Base-by-base conservation (phyloP, 2,113 vertebrate genomes). In the Lepus europaeus region DNA sequence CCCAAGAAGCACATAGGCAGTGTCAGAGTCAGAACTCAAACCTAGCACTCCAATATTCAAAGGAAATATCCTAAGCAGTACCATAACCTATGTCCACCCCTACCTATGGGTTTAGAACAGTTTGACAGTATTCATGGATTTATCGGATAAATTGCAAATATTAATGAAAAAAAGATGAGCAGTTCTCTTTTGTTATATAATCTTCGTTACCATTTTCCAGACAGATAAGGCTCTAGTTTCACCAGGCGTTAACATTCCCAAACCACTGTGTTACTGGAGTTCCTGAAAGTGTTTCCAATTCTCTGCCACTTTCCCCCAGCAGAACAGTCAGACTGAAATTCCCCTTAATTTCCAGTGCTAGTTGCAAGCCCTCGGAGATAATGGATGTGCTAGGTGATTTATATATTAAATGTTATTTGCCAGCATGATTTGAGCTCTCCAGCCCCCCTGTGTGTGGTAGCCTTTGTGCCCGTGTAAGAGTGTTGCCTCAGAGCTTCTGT, bases 301-400 rank as follows among this genome's bases (percentile, higher is more conserved):
- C 27, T 27, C 56, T 73, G 20, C 8, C 80, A 9, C 31, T 96
- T 94, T 91, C n/a, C 87, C 66, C n/a, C 69, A n/a, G 51, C 53
- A 79, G 31, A 94, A 53, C 2, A 69, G 51, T 51, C 8, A 76
- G 63, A 5, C 66, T 22, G 7, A 87, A 76, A 20, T 76, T 5
- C 56, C 84, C n/a, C 39, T 88, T 87, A 94, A 82, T 92, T 95
- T 91, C 49, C 82, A 68, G 69, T n/a, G 27, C 68, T 7, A 36
- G 74, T 87, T 94, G 96, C 79, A 96, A 83, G 19, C 59, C 91
- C 0, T 95, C 63, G 70, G 82, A 39, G 78, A 97, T 89, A 95
- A 91, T 2, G 85, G 86, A 91, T 16, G 33, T 23, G 84, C 4
- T 77, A 12, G 87, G 81, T 93, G 80, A 97, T 93, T 79, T 16